Evolutionary conservation across 64 coral and sea anemone species (phyloP), one percentile per base, ranked within the genome.

Genomic region (Dendrophyllia cribrosa): DNA sequence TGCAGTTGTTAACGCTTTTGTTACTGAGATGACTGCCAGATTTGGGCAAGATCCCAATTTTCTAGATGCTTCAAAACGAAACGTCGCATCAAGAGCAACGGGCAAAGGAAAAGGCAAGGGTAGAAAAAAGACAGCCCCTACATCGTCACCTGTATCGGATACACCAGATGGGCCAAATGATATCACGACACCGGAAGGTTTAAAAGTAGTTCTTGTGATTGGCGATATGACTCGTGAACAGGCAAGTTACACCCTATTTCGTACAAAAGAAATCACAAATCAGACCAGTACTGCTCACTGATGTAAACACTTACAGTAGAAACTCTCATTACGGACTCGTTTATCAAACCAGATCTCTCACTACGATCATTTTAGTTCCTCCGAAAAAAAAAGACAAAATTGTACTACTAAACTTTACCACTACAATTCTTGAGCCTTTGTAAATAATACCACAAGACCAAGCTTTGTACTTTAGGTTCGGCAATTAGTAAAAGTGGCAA

Each of bases 181-280:
- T 9, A 43, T 77, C 8, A 89, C 59, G 14, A 89, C 73, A 14
- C 4, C 87, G 2, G 52, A 89, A 34, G 73, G 59, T 12, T 45
- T 82, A n/a, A 63, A 82, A 20, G 6, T 82, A 13, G 52, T 63
- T 44, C 78, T 81, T 19, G 78, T 81, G 24, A 34, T 15, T 34
- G 78, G 78, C 17, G 14, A 81, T 81, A 81, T 81, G 78, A 20
- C 56, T 45, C 22, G 15, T 46, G 56, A 81, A 43, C 24, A 81
- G 78, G 78, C 34, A 81, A 63, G 55, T 89, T 56, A 56, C 53
- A 56, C 53, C 53, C 12, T 9, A 12, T 56, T 56, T 56, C 12
- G 7, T 56, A 6, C 52, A 55, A 34, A 34, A 34, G 34, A 34
- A 34, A 34, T 34, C 34, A 34, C 34, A 34, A 34, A 34, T 34